A percentile compares a stretch with the other conserved stretches of the same genome.
These are phyloP conservation scores for Monomorium pharaonis DNA, from an alignment of 1,140 invertebrate genomes.

Conservation along the genomic window DNA sequence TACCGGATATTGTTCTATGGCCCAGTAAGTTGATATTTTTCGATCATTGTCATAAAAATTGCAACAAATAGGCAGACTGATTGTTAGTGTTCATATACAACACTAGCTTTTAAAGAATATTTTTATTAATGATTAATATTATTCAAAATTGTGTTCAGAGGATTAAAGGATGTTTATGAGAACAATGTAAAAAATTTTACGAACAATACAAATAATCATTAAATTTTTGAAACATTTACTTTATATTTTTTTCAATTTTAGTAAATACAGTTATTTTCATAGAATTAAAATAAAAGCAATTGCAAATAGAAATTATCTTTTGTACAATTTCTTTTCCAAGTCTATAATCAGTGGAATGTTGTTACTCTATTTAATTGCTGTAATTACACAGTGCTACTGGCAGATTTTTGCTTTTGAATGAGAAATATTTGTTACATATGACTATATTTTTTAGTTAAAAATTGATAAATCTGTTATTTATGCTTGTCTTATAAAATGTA, in stretches of 20 bases:
- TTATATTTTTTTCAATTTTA: neutral
- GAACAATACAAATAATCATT: neutral
- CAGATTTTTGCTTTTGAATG: neutral
- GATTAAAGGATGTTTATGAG: neutral
- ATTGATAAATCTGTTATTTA: neutral
- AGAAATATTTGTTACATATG: neutral
- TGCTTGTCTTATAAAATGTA: neutral
- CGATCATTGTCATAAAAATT: neutral
- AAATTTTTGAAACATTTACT: neutral
- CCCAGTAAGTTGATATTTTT: conserved; percentile 86
- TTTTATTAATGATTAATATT: neutral
- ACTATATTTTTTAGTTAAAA: neutral
- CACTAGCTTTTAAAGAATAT: neutral
- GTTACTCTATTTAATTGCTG: conserved; percentile 7
- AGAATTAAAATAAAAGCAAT: neutral
- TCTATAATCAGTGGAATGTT: neutral
- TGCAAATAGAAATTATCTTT: neutral
- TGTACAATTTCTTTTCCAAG: neutral
- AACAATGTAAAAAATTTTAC: neutral
- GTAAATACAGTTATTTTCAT: neutral
- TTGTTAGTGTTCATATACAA: neutral
- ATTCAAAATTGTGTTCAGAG: neutral
- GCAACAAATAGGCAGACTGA: neutral
- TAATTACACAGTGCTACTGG: neutral
- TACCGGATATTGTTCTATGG: conserved; percentile 98